These are phyloP conservation scores for Microcebus jonahi DNA, from an alignment of 2,113 vertebrate genomes.

Conservation along the genomic window DNA sequence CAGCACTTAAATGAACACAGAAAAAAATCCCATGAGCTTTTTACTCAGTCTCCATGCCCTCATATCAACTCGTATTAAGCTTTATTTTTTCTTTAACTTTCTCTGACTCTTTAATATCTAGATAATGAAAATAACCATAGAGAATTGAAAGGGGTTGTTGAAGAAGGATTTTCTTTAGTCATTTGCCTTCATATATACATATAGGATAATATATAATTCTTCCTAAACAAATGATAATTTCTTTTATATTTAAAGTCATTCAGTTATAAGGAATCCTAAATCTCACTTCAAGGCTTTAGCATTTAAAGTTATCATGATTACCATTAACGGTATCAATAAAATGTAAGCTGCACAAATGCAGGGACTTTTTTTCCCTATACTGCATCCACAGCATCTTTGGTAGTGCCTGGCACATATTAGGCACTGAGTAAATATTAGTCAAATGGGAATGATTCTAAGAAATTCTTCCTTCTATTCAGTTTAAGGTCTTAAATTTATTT, in stretches of 20 bases:
- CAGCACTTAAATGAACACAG: not conserved
- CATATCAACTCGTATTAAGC: not conserved
- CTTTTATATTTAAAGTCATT: not conserved
- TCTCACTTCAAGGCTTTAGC: not conserved
- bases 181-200: not conserved
- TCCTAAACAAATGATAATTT: not conserved
- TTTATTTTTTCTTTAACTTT: not conserved
- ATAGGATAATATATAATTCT: not conserved
- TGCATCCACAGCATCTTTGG: not conserved
- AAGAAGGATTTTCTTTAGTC: not conserved
- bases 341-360: not conserved
- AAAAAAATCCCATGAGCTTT: not conserved
- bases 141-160: not conserved
- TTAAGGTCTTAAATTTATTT: conserved; percentile 14
- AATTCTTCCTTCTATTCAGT: not conserved
- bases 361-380: not conserved
- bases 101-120: not conserved
- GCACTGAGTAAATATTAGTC: not conserved
- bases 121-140: not conserved
- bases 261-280: not conserved
- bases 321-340: not conserved
- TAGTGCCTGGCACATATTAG: not conserved
- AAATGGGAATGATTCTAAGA: not conserved
- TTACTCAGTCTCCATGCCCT: not conserved
- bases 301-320: not conserved